Evolutionary conservation across 2,888 invertebrate genomes (phyloP).

Genomic region (Loripinus fragilis): DNA sequence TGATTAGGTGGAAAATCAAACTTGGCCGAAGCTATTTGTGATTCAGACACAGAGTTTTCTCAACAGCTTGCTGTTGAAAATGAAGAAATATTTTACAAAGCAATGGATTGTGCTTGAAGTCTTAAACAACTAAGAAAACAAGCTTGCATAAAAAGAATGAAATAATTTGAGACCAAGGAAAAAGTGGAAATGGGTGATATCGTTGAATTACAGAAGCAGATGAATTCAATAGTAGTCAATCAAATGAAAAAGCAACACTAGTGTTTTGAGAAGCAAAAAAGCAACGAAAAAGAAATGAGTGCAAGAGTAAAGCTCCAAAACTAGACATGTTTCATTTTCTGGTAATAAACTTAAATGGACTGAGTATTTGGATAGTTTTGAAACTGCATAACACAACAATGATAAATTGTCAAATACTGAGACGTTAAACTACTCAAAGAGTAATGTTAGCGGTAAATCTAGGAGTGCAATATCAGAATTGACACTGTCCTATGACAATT

Average conservation of each 20-base stretch:
- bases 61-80: not conserved
- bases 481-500: conserved; percentile 19
- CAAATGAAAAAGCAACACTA: conserved; percentile 28
- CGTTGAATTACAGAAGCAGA: conserved; percentile 9
- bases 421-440: conserved; percentile 12
- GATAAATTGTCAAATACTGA: conserved; percentile 3
- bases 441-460: conserved; percentile 10
- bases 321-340: not conserved
- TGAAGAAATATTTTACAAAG: not conserved
- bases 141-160: not conserved
- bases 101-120: not conserved
- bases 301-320: conserved; percentile 17
- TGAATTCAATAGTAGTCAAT: not conserved
- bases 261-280: conserved; percentile 9
- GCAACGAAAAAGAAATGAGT: not conserved
- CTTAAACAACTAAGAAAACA: not conserved
- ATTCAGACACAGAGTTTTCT: not conserved
- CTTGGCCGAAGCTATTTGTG: not conserved
- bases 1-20: conserved; percentile 2
- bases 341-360: conserved; percentile 14
- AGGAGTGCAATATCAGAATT: conserved; percentile 3
- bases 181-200: not conserved
- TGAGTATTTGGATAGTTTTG: conserved; percentile 13
- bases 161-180: not conserved
- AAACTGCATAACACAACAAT: conserved; percentile 12